These are phyloP conservation scores for Phyllotreta cruciferae DNA, from an alignment of 2,888 invertebrate species.

Conservation along the genomic window DNA sequence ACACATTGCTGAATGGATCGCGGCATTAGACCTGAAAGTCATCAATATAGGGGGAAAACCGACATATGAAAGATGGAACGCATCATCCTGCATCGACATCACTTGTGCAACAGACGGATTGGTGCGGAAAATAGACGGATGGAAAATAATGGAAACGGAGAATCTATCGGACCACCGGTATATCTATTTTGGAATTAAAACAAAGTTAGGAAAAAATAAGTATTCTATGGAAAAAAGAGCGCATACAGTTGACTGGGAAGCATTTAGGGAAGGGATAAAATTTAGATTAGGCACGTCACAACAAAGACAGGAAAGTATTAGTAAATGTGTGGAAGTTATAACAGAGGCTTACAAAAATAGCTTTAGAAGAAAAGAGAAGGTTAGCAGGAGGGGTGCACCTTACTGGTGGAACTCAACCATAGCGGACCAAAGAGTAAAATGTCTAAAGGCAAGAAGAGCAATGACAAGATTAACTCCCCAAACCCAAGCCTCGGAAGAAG, in stretches of 20 bases:
- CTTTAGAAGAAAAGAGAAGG: not conserved
- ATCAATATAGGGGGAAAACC: constrained; percentile 7
- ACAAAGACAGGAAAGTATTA: not conserved
- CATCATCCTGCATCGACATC: constrained; percentile 1
- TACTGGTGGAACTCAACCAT: constrained; percentile 8
- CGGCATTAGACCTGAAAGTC: too few relatives aligned
- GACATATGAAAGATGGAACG: constrained; percentile 3
- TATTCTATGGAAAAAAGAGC: not conserved
- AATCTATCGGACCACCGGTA: not conserved
- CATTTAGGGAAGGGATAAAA: constrained; percentile 1
- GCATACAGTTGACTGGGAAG: not conserved
- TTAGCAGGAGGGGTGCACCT: not conserved
- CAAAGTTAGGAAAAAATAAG: not conserved
- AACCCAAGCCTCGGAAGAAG: not conserved
- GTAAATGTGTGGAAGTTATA: not conserved
- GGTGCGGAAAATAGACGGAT: not conserved
- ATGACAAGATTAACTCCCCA: not conserved
- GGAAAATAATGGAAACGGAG: constrained; percentile 1
- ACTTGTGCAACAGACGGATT: constrained; percentile 1
- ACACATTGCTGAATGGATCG: too few relatives aligned
- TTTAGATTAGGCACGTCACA: not conserved
- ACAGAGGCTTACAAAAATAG: not conserved
- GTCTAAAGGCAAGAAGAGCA: not conserved
- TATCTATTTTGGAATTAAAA: constrained; percentile 1
- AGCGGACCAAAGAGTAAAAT: not conserved